Evolutionary conservation across 2,888 invertebrate species (phyloP).

Genomic region (Lepeophtheirus nordmannii): DNA sequence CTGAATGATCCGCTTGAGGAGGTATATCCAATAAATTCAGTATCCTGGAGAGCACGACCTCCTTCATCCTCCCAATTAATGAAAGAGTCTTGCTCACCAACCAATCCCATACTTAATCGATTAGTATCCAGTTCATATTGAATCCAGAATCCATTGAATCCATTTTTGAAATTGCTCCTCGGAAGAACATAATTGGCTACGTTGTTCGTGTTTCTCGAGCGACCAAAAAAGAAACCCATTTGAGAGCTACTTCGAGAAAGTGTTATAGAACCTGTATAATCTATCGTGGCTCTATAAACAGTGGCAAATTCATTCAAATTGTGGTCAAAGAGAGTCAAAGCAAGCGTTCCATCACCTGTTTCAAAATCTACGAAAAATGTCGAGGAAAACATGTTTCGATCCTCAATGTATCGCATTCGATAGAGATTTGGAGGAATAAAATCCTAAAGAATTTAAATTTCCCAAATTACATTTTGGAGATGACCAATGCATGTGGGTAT

Average conservation of each 20-base stretch:
- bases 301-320: neutral
- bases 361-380: neutral
- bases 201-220: neutral
- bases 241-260: neutral
- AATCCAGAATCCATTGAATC: slow-evolving; percentile 3
- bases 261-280: neutral
- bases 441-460: neutral
- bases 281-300: neutral
- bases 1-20: neutral
- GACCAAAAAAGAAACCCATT: neutral
- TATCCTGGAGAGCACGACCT: neutral
- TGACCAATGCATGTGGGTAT: no score
- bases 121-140: neutral
- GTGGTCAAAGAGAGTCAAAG: neutral
- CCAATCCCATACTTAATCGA: neutral
- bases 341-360: neutral
- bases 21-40: slow-evolving; percentile 3
- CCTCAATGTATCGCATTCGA: neutral
- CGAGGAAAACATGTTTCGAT: neutral
- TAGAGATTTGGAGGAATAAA: neutral
- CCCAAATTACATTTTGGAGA: no score
- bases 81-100: neutral
- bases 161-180: neutral
- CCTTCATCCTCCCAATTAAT: neutral
- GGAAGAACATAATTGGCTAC: neutral